Evolutionary conservation across 2,797 vertebrate genomes (phyloP), one percentile per base, ranked within the genome.

Genomic region (Ciconia nigra): DNA sequence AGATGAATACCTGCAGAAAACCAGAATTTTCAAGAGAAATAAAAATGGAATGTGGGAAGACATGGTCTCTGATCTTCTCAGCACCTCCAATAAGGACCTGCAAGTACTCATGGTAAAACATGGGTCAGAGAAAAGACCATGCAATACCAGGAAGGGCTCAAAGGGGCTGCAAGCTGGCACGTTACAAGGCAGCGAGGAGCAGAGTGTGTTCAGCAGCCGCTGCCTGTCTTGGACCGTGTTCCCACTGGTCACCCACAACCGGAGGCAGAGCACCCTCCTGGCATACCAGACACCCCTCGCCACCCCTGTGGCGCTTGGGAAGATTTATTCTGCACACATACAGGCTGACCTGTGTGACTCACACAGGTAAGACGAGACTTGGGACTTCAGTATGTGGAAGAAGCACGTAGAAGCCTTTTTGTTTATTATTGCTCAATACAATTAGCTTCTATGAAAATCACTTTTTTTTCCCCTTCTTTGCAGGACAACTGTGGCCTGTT

Each of bases 341-440:
- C 20, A 61, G 57, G 52, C 84, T 93, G 92, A 90, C 71, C 79
- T 39, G 87, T 89, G 79, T 93, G 84, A 92, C 79, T 96, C 84
- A 89, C 35, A 57, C 28, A 76, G 65, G 87, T 96, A 92, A 91
- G 76, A 3, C 2, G 19, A 86, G 42, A 88, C 55, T 37, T 58
- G 25, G 81, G 61, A 54, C 37, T 66, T 91, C 37, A 72, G 31
- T 26, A 21, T 33, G 74, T 77, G n/a, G 49, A 91, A 87, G 81
- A 73, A 77, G 59, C 74, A 81, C 1, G 19, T 63, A 89, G 83
- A 92, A 85, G 63, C 41, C 52, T 74, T 96, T 90, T 74, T 46
- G 63, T 87, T 96, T 87, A 71, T 78, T 80, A 58, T 78, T 95
- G 62, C 91, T 78, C 82, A 91, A 39, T 51, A 61, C 26, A 86